phyloP scores from a whole-genome alignment of 37 sponge, comb jelly and placozoan species.

The Dysidea cf. avara region DNA sequence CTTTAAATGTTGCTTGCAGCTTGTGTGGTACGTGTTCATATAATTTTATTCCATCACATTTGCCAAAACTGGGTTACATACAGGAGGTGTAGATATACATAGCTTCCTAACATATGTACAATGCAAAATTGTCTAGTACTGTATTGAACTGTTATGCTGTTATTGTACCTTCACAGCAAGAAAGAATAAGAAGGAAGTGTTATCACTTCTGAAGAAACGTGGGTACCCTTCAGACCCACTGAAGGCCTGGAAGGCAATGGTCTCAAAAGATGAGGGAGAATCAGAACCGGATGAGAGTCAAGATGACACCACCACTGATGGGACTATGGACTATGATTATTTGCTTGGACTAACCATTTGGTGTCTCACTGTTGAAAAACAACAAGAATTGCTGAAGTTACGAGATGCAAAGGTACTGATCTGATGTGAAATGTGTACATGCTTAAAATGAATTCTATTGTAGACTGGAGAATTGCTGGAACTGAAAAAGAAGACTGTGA shows the following conservation, averaged over 20 bases:
- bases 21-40: too few species aligned
- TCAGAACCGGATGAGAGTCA: conserved; percentile 37
- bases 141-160: too few species aligned
- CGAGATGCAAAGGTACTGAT: conserved; percentile 74
- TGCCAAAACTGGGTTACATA: too few species aligned
- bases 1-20: too few species aligned
- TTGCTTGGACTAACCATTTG: conserved; percentile 86
- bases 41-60: too few species aligned
- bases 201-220: conserved; percentile 47
- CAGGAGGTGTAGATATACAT: too few species aligned
- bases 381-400: conserved; percentile 82
- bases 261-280: conserved; percentile 12
- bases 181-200: conserved; percentile 72
- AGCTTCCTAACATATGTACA: too few species aligned
- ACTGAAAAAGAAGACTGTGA: conserved; percentile 61
- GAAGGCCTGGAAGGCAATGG: conserved; percentile 79
- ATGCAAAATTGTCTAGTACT: too few species aligned
- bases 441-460: not conserved
- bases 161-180: conserved; percentile 44
- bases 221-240: conserved; percentile 90
- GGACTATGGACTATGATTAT: conserved; percentile 79
- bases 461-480: conserved; percentile 66
- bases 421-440: not conserved
- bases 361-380: conserved; percentile 85
- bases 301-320: conserved; percentile 22